Evolutionary conservation across 2,888 invertebrate species (phyloP).

Genomic region (Oxyteleia sp.): DNA sequence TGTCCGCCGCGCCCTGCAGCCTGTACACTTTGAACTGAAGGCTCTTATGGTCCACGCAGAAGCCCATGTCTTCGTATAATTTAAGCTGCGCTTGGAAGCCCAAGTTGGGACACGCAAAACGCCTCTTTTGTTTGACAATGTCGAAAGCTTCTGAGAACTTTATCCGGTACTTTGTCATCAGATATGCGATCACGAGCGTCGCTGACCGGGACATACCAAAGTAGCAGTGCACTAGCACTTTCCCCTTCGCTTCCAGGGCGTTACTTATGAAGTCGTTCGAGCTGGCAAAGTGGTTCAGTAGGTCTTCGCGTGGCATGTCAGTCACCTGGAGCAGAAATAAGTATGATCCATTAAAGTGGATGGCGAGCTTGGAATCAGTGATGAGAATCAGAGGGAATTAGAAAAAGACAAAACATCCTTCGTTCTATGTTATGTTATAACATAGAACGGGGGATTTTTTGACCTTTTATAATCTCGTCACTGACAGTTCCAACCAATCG

Average conservation of each 20-base stretch:
- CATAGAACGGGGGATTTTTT: no score
- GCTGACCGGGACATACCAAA: slow-evolving; percentile 97
- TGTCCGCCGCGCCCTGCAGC: slow-evolving; percentile 93
- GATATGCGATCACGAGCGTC: slow-evolving; percentile 94
- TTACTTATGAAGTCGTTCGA: slow-evolving; percentile 93
- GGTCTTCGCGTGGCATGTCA: slow-evolving; percentile 95
- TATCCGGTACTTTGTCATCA: slow-evolving; percentile 95
- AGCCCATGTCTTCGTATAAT: slow-evolving; percentile 93
- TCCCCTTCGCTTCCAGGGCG: slow-evolving; percentile 90
- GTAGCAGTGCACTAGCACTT: slow-evolving; percentile 96
- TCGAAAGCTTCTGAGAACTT: slow-evolving; percentile 92
- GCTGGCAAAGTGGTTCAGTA: slow-evolving; percentile 93
- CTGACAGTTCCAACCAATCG: no score
- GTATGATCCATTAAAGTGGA: no score
- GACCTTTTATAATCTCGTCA: no score
- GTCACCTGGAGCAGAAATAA: slow-evolving; percentile 90
- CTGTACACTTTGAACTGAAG: slow-evolving; percentile 93
- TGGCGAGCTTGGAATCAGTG: no score
- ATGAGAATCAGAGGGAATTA: no score
- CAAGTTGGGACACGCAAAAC: slow-evolving; percentile 88
- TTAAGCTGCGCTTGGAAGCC: slow-evolving; percentile 94
- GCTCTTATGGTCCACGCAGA: slow-evolving; percentile 91
- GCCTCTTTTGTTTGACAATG: slow-evolving; percentile 91
- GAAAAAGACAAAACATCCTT: no score
- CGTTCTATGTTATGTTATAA: no score